Conservation (phyloP, 2,113 vertebrate genomes). For the Nannobrachium achirus region DNA sequence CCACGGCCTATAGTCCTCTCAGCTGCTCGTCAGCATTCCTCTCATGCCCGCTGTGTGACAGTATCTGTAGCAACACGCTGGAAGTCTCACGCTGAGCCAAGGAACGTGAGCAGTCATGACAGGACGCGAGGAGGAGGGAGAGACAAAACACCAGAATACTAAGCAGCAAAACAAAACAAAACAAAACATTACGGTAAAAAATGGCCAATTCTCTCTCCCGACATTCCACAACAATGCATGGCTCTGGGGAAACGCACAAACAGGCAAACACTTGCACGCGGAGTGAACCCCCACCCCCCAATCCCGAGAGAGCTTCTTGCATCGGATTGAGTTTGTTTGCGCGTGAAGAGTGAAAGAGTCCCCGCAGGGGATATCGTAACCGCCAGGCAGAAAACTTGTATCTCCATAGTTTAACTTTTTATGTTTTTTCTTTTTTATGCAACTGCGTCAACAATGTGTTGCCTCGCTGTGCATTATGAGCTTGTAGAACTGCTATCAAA, state of each 20-base stretch:
- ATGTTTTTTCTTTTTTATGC: too few species aligned
- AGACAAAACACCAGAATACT: conserved; percentile 44
- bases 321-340: conserved; percentile 47
- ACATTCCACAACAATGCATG: conserved; percentile 6
- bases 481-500: too few species aligned
- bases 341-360: conserved; percentile 44
- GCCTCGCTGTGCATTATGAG: too few species aligned
- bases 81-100: conserved; percentile 23
- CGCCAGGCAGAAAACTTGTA: conserved; percentile 23
- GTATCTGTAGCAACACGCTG: conserved; percentile 28
- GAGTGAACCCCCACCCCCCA: conserved; percentile 6
- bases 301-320: conserved; percentile 25
- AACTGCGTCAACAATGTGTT: too few species aligned
- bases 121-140: neutral
- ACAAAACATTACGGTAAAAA: conserved; percentile 15
- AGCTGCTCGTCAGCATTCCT: neutral
- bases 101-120: conserved; percentile 41
- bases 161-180: conserved; percentile 30
- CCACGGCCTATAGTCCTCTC: neutral
- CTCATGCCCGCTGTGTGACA: conserved; percentile 5
- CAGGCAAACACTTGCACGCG: neutral
- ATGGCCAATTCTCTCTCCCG: conserved; percentile 5
- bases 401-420: too few species aligned
- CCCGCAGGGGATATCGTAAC: conserved; percentile 35
- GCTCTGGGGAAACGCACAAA: neutral